Conservation (phyloP, 2,888 invertebrate genomes). For the Ophonus ardosiacus region DNA sequence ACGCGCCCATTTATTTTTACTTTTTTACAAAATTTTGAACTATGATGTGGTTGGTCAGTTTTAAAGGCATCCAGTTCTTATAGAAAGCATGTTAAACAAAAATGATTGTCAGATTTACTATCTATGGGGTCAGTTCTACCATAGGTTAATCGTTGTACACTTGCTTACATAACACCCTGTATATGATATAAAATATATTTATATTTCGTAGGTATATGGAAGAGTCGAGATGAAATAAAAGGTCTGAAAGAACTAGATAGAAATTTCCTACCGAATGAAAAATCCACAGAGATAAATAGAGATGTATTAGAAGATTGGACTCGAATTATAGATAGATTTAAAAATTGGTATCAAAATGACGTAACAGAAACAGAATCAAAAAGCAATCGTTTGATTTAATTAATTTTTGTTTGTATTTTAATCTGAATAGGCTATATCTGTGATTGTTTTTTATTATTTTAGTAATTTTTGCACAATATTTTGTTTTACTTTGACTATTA, state of each 20-base stretch:
- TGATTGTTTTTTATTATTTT: not conserved
- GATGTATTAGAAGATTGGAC: constrained; percentile 77
- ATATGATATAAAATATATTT: not conserved
- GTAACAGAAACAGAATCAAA: constrained; percentile 28
- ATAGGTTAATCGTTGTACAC: too few relatives aligned
- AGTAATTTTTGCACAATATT: not conserved
- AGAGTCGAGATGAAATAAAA: constrained; percentile 81
- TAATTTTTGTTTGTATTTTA: not conserved
- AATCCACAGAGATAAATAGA: constrained; percentile 71
- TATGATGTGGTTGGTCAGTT: too few relatives aligned
- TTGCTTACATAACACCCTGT: too few relatives aligned
- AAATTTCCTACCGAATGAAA: constrained; percentile 78
- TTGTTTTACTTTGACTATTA: not conserved
- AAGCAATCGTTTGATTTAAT: constrained; percentile 4
- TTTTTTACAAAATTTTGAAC: too few relatives aligned
- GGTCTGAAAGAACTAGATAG: constrained; percentile 80
- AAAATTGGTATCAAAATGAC: constrained; percentile 77
- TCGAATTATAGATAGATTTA: constrained; percentile 78
- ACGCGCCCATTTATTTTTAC: too few relatives aligned
- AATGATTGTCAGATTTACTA: too few relatives aligned
- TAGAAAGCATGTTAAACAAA: too few relatives aligned
- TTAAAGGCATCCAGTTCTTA: too few relatives aligned
- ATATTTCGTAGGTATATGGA: constrained; percentile 83
- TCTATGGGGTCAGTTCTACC: too few relatives aligned
- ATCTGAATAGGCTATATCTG: not conserved